Evolutionary conservation across 2,888 invertebrate genomes (phyloP).

Genomic region (Aquatica leii): DNA sequence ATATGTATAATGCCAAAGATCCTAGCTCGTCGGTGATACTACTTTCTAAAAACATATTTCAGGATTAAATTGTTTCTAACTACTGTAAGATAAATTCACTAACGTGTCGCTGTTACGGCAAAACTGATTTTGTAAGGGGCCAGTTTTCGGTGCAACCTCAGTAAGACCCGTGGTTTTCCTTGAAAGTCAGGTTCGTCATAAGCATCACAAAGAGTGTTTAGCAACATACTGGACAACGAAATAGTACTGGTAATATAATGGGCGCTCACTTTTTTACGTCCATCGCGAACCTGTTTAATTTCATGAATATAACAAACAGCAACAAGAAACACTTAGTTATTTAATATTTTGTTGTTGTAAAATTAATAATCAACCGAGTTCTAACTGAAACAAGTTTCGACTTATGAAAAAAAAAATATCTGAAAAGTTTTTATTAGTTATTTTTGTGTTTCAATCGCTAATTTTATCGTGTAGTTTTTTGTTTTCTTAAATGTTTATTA

Average conservation of each 20-base stretch:
- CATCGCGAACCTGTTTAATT: conserved; percentile 54
- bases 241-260: conserved; percentile 62
- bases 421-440: too few relatives aligned
- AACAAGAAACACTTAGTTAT: neutral
- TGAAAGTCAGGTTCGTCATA: conserved; percentile 64
- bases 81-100: conserved; percentile 30
- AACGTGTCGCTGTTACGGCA: conserved; percentile 62
- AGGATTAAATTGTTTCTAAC: neutral
- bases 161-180: conserved; percentile 57
- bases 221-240: conserved; percentile 63
- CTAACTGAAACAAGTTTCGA: too few relatives aligned
- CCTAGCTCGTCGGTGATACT: conserved; percentile 59
- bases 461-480: too few relatives aligned
- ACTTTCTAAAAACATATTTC: conserved; percentile 27
- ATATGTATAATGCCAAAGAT: conserved; percentile 66
- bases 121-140: conserved; percentile 81
- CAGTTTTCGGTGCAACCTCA: conserved; percentile 74
- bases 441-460: too few relatives aligned
- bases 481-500: too few relatives aligned
- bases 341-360: too few relatives aligned
- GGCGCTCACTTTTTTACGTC: conserved; percentile 55
- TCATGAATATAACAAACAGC: conserved; percentile 12
- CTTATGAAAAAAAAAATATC: too few relatives aligned
- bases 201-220: conserved; percentile 68
- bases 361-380: too few relatives aligned